Percentiles rank a stretch among this genome's conserved stretches.
Evolutionary conservation across 2,888 invertebrate genomes (phyloP).

Genomic region (Eristalinus aeneus): DNA sequence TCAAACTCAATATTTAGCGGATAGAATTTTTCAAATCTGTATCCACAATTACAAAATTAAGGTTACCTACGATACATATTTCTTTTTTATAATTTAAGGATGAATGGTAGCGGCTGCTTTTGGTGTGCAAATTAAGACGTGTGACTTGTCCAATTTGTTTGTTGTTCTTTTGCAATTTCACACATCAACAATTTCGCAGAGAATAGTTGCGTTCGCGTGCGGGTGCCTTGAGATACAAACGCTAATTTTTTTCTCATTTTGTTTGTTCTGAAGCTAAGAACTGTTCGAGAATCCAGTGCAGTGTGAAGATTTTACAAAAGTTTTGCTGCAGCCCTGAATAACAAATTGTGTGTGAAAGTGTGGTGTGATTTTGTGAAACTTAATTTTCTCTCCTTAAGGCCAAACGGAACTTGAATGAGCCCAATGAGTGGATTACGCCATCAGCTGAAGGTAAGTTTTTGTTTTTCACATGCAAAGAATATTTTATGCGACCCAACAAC

Average conservation of each 20-base stretch:
- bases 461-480: not conserved
- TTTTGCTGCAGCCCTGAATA: not conserved
- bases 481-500: not conserved
- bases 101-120: constrained; percentile 14
- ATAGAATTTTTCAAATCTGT: constrained; percentile 12
- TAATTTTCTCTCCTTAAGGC: constrained; percentile 7
- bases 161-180: constrained; percentile 4
- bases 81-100: constrained; percentile 12
- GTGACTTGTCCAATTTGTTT: constrained; percentile 32
- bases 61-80: not conserved
- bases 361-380: not conserved
- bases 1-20: constrained; percentile 63
- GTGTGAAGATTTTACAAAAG: no score
- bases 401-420: constrained; percentile 76
- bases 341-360: constrained; percentile 28
- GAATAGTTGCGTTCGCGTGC: not conserved
- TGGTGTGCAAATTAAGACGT: constrained; percentile 23
- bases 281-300: not conserved
- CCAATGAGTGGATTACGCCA: constrained; percentile 80
- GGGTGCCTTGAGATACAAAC: not conserved
- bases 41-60: constrained; percentile 7
- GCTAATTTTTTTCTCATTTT: not conserved
- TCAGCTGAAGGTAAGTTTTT: constrained; percentile 78
- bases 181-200: constrained; percentile 51
- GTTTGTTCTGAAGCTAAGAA: constrained; percentile 7